phyloP scores from a whole-genome alignment of 2,113 vertebrate genomes.

The Neofelis nebulosa region DNA sequence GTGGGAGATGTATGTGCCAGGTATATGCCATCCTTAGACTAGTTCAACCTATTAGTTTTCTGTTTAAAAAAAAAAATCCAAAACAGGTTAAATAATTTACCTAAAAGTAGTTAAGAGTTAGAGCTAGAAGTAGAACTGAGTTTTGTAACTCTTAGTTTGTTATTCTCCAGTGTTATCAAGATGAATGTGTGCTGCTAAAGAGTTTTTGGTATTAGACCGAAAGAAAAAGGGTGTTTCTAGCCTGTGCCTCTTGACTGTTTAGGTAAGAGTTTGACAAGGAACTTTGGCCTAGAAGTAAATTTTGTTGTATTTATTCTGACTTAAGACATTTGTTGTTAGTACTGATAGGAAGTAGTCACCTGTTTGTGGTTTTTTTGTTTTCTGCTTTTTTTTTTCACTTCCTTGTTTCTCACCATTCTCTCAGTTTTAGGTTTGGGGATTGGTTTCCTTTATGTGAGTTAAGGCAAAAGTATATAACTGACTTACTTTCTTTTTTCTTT shows the following conservation, averaged over 20 bases:
- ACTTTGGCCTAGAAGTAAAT: constrained; percentile 24
- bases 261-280: constrained; percentile 39
- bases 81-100: background rate
- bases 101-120: constrained; percentile 43
- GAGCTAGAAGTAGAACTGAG: constrained; percentile 32
- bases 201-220: constrained; percentile 30
- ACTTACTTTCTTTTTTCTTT: no score
- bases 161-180: constrained; percentile 23
- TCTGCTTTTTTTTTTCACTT: background rate
- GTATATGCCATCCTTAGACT: constrained; percentile 9
- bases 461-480: constrained; percentile 11
- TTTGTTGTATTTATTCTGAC: constrained; percentile 39
- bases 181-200: constrained; percentile 15
- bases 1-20: background rate
- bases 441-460: constrained; percentile 55
- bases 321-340: constrained; percentile 52
- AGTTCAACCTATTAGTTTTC: constrained; percentile 39
- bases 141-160: background rate
- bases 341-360: background rate
- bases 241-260: constrained; percentile 25
- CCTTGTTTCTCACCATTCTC: constrained; percentile 9
- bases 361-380: background rate
- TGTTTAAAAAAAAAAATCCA: background rate
- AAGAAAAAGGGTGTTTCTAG: background rate
- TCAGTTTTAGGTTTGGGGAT: constrained; percentile 15